Evolutionary conservation across 2,888 invertebrate genomes (phyloP).

Genomic region (Noctua pronuba): DNA sequence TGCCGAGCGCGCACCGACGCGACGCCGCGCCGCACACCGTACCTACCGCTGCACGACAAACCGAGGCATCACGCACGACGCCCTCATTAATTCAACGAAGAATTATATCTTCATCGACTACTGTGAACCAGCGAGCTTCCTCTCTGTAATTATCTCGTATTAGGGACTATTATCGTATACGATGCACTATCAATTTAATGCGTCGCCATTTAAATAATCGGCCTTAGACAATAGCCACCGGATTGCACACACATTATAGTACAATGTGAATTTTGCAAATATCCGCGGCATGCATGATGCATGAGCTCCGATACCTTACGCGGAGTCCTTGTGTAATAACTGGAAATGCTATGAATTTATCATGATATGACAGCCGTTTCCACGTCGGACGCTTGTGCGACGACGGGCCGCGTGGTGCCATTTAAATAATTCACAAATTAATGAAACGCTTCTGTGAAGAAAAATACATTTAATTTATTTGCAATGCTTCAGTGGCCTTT

Average conservation of each 20-base stretch:
- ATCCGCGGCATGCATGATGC: constrained; percentile 74
- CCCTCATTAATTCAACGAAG: constrained; percentile 82
- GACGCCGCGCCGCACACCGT: constrained; percentile 38
- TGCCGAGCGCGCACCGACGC: constrained; percentile 50
- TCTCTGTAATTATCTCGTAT: constrained; percentile 85
- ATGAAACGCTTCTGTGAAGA: constrained; percentile 63
- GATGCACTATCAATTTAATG: constrained; percentile 84
- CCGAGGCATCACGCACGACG: constrained; percentile 77
- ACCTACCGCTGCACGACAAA: constrained; percentile 68
- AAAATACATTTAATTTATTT: constrained; percentile 73
- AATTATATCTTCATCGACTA: constrained; percentile 86
- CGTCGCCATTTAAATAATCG: constrained; percentile 83
- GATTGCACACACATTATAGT: constrained; percentile 74
- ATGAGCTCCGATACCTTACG: constrained; percentile 72
- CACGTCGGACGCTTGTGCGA: constrained; percentile 47
- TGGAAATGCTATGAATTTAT: constrained; percentile 75
- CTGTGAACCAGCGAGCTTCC: constrained; percentile 75
- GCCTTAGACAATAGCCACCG: constrained; percentile 80
- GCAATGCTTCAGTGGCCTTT: constrained; percentile 76
- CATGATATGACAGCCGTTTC: constrained; percentile 65
- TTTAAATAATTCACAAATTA: constrained; percentile 66
- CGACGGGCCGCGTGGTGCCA: constrained; percentile 39
- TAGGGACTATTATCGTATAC: constrained; percentile 83
- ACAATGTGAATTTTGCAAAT: constrained; percentile 77
- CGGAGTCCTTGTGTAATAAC: constrained; percentile 68